A percentile compares a stretch with the other conserved stretches of the same genome.
phyloP scores from a whole-genome alignment of 2,797 vertebrate species.

The Acrossocheilus fasciatus region DNA sequence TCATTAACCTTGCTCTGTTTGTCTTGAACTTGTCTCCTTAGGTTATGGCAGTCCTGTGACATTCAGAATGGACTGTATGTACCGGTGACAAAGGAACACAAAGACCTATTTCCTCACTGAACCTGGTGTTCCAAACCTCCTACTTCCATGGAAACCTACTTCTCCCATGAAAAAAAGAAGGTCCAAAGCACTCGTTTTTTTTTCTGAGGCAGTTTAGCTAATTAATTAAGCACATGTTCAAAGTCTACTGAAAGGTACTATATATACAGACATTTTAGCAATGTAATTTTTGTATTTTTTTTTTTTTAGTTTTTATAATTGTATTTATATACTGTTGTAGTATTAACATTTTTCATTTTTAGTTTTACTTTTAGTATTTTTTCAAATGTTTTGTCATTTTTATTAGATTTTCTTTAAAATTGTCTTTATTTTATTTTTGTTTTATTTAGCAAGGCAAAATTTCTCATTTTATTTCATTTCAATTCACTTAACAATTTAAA shows the following conservation, averaged over 20 bases:
- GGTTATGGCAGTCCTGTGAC: not conserved
- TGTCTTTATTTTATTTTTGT: not conserved
- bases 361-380: not conserved
- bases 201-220: not conserved
- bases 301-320: not conserved
- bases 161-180: not conserved
- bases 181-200: not conserved
- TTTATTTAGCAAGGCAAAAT: not conserved
- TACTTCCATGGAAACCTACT: not conserved
- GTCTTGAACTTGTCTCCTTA: conserved; percentile 20
- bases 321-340: not conserved
- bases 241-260: not conserved
- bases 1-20: conserved; percentile 7
- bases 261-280: not conserved
- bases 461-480: not conserved
- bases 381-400: not conserved
- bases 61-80: not conserved
- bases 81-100: not conserved
- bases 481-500: not conserved
- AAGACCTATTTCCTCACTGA: not conserved
- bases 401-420: not conserved
- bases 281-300: not conserved
- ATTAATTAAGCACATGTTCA: not conserved
- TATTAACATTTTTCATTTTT: not conserved
- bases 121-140: not conserved